Evolutionary conservation across 2,888 invertebrate species (phyloP).

Genomic region (Limnephilus auricula): DNA sequence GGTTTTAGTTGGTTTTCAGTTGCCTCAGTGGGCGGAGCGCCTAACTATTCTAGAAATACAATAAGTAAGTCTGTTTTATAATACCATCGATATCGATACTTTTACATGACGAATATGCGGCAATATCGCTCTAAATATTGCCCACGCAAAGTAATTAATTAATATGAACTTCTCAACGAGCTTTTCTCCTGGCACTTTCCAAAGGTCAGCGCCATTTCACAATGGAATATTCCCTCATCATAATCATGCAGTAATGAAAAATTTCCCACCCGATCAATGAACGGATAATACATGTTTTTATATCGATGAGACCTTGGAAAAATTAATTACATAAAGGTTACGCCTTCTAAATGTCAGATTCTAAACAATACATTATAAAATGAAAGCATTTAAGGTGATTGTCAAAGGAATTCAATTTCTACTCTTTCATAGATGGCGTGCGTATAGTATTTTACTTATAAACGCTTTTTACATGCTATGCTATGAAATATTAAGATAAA

Average conservation of each 20-base stretch:
- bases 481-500: no score
- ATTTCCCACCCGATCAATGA: not conserved
- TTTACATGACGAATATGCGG: not conserved
- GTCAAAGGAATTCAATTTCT: no score
- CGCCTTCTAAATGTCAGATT: not conserved
- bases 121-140: not conserved
- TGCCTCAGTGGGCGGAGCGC: no score
- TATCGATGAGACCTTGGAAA: not conserved
- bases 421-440: no score
- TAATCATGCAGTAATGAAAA: not conserved
- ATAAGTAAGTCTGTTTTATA: no score
- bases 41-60: no score
- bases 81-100: not conserved
- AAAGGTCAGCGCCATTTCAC: constrained; percentile 2
- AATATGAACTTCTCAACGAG: not conserved
- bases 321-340: not conserved
- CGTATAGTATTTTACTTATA: no score
- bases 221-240: not conserved
- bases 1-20: no score
- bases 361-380: not conserved
- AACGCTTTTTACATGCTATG: no score
- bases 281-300: not conserved
- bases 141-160: not conserved
- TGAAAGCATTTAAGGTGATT: not conserved
- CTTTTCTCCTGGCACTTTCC: constrained; percentile 2